Evolutionary conservation across 2,888 invertebrate species (phyloP).

Genomic region (Drosophila nr. fundita): DNA sequence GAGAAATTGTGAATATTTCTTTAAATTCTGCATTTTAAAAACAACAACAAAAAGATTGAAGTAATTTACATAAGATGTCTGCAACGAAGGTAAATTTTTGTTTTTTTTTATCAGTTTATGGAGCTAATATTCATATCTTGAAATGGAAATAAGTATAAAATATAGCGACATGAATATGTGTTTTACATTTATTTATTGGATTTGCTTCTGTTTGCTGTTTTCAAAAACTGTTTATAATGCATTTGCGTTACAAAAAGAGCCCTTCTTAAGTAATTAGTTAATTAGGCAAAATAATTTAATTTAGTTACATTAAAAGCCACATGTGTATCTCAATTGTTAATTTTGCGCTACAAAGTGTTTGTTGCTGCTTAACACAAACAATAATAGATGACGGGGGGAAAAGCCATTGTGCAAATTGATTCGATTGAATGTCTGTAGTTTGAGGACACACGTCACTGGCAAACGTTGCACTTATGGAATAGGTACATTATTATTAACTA

Average conservation of each 20-base stretch:
- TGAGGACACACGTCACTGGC: slow-evolving; percentile 37
- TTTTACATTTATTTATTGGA: slow-evolving; percentile 47
- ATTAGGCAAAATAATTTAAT: slow-evolving; percentile 43
- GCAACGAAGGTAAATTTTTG: no score
- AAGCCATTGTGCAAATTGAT: slow-evolving; percentile 27
- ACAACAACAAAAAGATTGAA: no score
- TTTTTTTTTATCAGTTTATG: no score
- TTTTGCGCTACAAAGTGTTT: slow-evolving; percentile 41
- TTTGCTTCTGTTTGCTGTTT: slow-evolving; percentile 30
- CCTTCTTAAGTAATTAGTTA: slow-evolving; percentile 47
- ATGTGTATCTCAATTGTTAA: slow-evolving; percentile 45
- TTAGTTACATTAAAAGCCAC: slow-evolving; percentile 70
- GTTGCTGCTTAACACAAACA: slow-evolving; percentile 6
- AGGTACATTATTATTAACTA: slow-evolving; percentile 57
- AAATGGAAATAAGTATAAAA: neutral
- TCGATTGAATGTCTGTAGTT: slow-evolving; percentile 3
- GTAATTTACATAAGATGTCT: no score
- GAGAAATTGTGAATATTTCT: neutral
- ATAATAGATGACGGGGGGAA: slow-evolving; percentile 1
- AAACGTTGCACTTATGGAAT: slow-evolving; percentile 63
- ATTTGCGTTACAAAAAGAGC: slow-evolving; percentile 48
- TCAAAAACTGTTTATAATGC: slow-evolving; percentile 21
- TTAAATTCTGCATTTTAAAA: neutral
- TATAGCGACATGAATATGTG: slow-evolving; percentile 5
- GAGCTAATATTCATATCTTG: neutral